phyloP scores from a whole-genome alignment of 2,113 vertebrate genomes.

The Catharus bicknelli region DNA sequence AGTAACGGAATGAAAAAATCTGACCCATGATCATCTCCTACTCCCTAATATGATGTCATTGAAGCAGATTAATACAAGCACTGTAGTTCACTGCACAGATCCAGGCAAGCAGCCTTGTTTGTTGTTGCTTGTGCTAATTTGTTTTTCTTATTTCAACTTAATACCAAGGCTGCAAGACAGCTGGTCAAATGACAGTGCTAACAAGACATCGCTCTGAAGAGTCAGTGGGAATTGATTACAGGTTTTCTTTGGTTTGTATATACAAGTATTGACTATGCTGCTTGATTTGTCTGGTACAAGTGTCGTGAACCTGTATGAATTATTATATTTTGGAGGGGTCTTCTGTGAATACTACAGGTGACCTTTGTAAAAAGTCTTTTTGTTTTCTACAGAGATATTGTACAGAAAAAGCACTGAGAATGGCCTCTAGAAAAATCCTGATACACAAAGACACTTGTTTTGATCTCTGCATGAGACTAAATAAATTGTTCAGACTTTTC shows the following conservation, averaged over 20 bases:
- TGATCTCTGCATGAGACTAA: not conserved
- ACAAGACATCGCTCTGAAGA: constrained; percentile 1
- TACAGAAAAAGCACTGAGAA: not conserved
- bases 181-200: not conserved
- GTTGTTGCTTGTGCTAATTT: not conserved
- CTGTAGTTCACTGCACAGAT: not conserved
- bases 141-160: not conserved
- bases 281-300: not conserved
- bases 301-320: not conserved
- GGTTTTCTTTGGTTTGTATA: not conserved
- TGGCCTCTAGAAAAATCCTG: not conserved
- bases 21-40: not conserved
- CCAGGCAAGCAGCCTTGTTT: not conserved
- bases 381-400: not conserved
- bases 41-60: not conserved
- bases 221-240: not conserved
- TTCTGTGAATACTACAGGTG: not conserved
- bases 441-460: not conserved
- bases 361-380: not conserved
- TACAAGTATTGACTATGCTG: not conserved
- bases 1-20: not conserved
- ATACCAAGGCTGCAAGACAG: not conserved
- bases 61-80: not conserved
- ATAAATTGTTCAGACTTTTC: not conserved
- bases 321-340: not conserved